Evolutionary conservation across 2,888 invertebrate species (phyloP), one percentile per base, ranked within the genome.

Genomic region (Acrobasis consociella): DNA sequence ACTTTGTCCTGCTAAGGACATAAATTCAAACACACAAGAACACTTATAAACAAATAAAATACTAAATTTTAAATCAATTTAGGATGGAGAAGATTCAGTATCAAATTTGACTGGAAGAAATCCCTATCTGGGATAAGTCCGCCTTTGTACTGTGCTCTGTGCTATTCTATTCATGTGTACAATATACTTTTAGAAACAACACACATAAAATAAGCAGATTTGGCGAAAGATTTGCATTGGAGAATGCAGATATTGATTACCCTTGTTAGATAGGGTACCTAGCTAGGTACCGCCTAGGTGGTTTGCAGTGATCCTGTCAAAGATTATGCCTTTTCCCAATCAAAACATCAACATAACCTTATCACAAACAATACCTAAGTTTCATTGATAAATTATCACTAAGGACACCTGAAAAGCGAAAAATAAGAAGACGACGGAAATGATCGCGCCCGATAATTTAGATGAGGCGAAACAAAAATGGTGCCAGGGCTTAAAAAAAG

Each of bases 261-360:
- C 22, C 49, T 31, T 58, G 17, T 56, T 42, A 46, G 46, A 11
- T 56, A 10, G 2, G 15, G 31, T 31, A 31, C 22, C 13, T 16
- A 56, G 8, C 10, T 31, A 31, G 5, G 7, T 16, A 56, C 15
- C 10, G 11, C 17, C 7, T 37, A 38, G 13, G 16, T 56, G 56
- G 17, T 42, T 66, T 64, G 66, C 65, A 17, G 46, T 58, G 55
- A 62, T 62, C 37, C 53, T 62, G 72, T 72, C 72, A 73, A 73
- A 60, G 59, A 64, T 66, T 72, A 66, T 69, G 72, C 65, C 75
- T 80, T 78, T 77, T 73, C 76, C 72, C 72, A 83, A 89, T 75
- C 90, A 91, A 91, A 92, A 92, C 92, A 91, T 91, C 89, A 92
- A 92, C 92, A 92, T 92, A 92, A 92, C 92, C 91, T 91, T 85